A percentile compares a stretch with the other conserved stretches of the same genome.
Evolutionary conservation across 1,140 invertebrate genomes (phyloP).

Genomic region (Drosophila serrata): DNA sequence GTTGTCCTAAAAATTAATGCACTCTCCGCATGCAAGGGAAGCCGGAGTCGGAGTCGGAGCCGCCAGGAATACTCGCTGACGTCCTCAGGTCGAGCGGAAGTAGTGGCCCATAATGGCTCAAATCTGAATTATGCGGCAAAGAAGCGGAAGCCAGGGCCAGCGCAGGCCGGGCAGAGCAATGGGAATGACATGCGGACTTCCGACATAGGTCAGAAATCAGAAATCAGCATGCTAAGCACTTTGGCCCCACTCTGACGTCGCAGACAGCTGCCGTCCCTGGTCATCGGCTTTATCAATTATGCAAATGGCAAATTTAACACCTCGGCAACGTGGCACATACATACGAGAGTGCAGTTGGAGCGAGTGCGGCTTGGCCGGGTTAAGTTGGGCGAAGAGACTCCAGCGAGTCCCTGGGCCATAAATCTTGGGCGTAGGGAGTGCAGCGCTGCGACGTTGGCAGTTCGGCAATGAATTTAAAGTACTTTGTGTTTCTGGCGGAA

Average conservation of each 20-base stretch:
- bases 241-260: conserved; percentile 24
- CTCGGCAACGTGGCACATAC: conserved; percentile 63
- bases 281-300: conserved; percentile 77
- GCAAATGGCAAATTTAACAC: conserved; percentile 81
- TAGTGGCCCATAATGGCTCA: conserved; percentile 74
- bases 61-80: conserved; percentile 13
- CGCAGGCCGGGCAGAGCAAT: conserved; percentile 32
- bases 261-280: conserved; percentile 17
- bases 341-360: conserved; percentile 27
- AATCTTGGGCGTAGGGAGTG: conserved; percentile 56
- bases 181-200: conserved; percentile 78
- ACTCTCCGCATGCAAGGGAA: conserved; percentile 57
- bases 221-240: conserved; percentile 79
- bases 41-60: neutral
- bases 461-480: conserved; percentile 74
- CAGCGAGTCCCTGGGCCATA: conserved; percentile 45
- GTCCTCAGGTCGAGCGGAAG: conserved; percentile 59
- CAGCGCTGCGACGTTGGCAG: conserved; percentile 37
- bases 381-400: conserved; percentile 9
- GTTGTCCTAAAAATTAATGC: conserved; percentile 65
- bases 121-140: conserved; percentile 78
- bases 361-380: neutral
- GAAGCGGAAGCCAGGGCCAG: conserved; percentile 21
- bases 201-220: conserved; percentile 78
- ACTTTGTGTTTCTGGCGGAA: conserved; percentile 61